Base-by-base conservation (phyloP, 2,888 invertebrate species). In the Aspidiotus rigidus region DNA sequence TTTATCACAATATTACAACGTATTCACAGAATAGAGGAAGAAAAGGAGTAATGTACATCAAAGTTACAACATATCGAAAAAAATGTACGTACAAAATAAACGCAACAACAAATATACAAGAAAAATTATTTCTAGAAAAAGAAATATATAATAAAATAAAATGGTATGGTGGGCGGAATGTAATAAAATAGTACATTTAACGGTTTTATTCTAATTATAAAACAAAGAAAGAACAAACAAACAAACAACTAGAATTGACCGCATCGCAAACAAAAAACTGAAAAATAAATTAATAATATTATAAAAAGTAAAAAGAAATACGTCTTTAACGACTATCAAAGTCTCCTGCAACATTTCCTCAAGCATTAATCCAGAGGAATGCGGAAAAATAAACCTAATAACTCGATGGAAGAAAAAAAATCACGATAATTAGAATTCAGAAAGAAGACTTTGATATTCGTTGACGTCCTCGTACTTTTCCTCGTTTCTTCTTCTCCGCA, bases 101-200 rank as follows among this genome's bases (percentile, higher is more conserved):
- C 56, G 28, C 59, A 56, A 66, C 60, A 67, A 67, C 57, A 66
- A 17, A 67, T 59, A 53, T 59, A 57, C 67, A 67, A 15, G 41
- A 64, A 57, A 42, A 55, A 28, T 28, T 28, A 28, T 28, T 28
- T 28, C 28, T 28, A 28, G 28, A 28, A 28, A 28, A 28, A 28
- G 5, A 28, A 3, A 28, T 28, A 28, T 28, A 28, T 28, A 28
- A 59, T 28, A 7, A 28, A 39, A 59, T 28, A 56, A 67, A 67
- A 67, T 67, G 67, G 67, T 67, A 67, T 57, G 67, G 67, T 67
- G 67, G 67, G 67, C 59, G 67, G 67, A 67, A 67, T 67, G 67
- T 67, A 60, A 67, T 60, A 67, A 67, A 67, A 42, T 57, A 9
- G 56, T 59, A 59, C 13, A 10, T 10, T 56, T 56, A 10, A 17